Percentiles rank a stretch among this genome's conserved stretches.
These are phyloP conservation scores for Andrena haemorrhoa DNA, from an alignment of 2,888 invertebrate genomes.

Conservation along the genomic window DNA sequence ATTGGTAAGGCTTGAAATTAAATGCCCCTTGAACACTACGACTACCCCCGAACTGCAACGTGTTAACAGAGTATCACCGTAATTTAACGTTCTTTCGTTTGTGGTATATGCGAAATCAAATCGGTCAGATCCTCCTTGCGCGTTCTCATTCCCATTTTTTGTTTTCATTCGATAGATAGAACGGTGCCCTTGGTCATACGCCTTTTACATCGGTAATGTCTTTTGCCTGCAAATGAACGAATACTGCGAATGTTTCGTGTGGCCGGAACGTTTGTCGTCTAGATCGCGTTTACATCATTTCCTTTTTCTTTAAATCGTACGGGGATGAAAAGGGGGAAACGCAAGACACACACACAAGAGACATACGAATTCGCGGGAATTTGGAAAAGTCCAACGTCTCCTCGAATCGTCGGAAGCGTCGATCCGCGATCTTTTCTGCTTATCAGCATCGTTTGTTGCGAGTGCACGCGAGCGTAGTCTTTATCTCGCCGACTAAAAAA, in stretches of 20 bases:
- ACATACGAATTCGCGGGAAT: conserved; percentile 46
- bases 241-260: conserved; percentile 59
- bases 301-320: neutral
- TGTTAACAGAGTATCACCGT: neutral
- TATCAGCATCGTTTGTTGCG: neutral
- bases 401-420: conserved; percentile 16
- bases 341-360: conserved; percentile 50
- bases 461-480: conserved; percentile 48
- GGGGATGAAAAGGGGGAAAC: conserved; percentile 21
- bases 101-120: conserved; percentile 33
- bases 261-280: conserved; percentile 78
- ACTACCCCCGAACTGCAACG: neutral
- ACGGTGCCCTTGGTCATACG: conserved; percentile 64
- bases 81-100: conserved; percentile 8
- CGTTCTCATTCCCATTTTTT: conserved; percentile 9
- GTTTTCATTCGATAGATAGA: neutral
- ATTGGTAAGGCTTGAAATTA: neutral
- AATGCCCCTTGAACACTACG: neutral
- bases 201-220: conserved; percentile 44
- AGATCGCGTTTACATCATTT: conserved; percentile 45
- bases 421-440: neutral
- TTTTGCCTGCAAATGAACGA: conserved; percentile 68
- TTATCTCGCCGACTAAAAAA: conserved; percentile 48
- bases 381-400: conserved; percentile 15
- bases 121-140: neutral